phyloP scores from a whole-genome alignment of 2,797 vertebrate species.

The Sebastes jordani region DNA sequence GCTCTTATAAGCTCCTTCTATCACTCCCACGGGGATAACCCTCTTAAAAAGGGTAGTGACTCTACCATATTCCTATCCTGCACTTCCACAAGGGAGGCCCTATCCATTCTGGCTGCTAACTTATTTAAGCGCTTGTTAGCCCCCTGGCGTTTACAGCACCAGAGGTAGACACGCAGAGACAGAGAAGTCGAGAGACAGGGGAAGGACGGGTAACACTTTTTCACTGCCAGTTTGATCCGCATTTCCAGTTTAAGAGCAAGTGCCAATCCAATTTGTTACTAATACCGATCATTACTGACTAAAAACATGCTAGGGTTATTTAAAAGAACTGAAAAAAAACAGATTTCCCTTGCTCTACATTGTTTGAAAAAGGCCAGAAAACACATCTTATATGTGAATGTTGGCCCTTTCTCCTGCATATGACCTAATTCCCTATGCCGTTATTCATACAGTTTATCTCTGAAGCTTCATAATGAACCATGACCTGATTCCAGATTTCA shows the following conservation, averaged over 20 bases:
- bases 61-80: slow-evolving; percentile 14
- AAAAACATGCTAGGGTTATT: background rate
- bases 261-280: background rate
- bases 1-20: slow-evolving; percentile 28
- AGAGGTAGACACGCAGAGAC: background rate
- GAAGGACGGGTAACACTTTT: background rate
- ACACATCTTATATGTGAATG: background rate
- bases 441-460: background rate
- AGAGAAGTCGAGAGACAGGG: background rate
- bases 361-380: background rate
- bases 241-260: slow-evolving; percentile 12
- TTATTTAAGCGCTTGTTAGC: slow-evolving; percentile 67
- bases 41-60: slow-evolving; percentile 47
- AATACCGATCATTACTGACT: background rate
- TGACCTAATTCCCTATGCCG: background rate
- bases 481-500: background rate
- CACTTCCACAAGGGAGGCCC: slow-evolving; percentile 32
- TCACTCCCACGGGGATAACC: slow-evolving; percentile 29
- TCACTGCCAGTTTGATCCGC: background rate
- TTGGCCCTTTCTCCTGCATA: background rate
- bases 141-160: slow-evolving; percentile 29
- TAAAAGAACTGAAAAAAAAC: background rate
- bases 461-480: background rate
- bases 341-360: background rate
- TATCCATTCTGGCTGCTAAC: slow-evolving; percentile 54